These are phyloP conservation scores for Yponomeuta sedellus DNA, from an alignment of 2,888 invertebrate genomes.

Conservation along the genomic window DNA sequence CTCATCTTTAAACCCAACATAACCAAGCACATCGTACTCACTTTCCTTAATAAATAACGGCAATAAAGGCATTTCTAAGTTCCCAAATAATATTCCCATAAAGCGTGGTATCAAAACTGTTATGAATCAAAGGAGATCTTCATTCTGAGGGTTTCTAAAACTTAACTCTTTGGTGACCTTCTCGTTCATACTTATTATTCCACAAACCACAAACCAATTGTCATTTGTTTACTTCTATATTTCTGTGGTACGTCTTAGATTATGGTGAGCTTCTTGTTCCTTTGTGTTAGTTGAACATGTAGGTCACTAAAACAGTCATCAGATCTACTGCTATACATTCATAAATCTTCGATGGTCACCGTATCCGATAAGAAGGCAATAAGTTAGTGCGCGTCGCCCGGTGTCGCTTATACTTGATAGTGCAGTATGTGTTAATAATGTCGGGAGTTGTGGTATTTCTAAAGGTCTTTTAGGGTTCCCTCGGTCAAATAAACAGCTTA, in stretches of 20 bases:
- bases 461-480: background rate
- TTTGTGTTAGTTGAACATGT: no score
- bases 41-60: no score
- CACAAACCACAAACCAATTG: no score
- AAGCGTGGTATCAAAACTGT: background rate
- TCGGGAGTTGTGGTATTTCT: background rate
- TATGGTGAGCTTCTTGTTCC: no score
- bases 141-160: no score
- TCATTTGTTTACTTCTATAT: no score
- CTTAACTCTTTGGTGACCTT: background rate
- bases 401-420: background rate
- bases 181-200: no score
- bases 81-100: conserved; percentile 6
- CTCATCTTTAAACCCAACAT: background rate
- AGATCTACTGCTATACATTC: background rate
- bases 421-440: conserved; percentile 10
- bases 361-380: conserved; percentile 2
- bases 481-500: background rate
- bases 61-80: background rate
- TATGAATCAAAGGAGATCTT: conserved; percentile 4
- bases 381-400: background rate
- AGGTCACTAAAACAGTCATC: no score
- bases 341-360: conserved; percentile 1
- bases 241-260: no score
- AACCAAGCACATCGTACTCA: background rate